These are phyloP conservation scores for Gerris buenoi DNA, from an alignment of 1,140 invertebrate genomes.

Conservation along the genomic window DNA sequence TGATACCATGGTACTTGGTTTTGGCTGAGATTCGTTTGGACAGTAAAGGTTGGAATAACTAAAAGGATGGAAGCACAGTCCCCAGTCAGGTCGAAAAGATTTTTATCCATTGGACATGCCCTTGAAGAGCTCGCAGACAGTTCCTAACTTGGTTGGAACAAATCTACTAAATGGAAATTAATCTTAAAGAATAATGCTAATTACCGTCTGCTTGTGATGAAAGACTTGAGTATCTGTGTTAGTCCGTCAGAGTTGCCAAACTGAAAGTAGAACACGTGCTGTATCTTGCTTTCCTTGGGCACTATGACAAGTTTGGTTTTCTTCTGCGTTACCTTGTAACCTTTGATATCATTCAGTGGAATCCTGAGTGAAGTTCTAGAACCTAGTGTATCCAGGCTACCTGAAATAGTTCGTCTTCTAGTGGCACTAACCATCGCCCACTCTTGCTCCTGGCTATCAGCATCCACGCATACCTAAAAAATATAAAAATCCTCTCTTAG, in stretches of 20 bases:
- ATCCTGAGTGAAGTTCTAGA: conserved; percentile 37
- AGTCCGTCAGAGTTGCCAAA: conserved; percentile 68
- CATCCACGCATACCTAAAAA: conserved; percentile 42
- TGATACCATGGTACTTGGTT: too few species aligned
- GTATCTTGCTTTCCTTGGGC: conserved; percentile 53
- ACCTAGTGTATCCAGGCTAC: conserved; percentile 26
- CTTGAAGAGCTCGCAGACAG: too few species aligned
- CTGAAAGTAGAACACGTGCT: conserved; percentile 71
- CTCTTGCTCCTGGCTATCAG: conserved; percentile 59
- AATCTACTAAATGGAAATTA: too few species aligned
- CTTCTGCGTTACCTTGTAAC: conserved; percentile 46
- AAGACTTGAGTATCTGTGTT: conserved; percentile 44
- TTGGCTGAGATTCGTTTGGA: too few species aligned
- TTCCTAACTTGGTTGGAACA: too few species aligned
- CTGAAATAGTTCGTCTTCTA: conserved; percentile 36
- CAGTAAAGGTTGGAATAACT: too few species aligned
- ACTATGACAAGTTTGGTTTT: conserved; percentile 53
- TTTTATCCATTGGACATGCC: too few species aligned
- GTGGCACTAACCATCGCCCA: conserved; percentile 65
- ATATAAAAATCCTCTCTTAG: background rate
- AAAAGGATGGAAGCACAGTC: too few species aligned
- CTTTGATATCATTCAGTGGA: conserved; percentile 45
- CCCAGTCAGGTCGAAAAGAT: too few species aligned
- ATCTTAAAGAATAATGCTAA: too few species aligned
- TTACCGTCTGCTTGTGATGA: conserved; percentile 35